phyloP scores from a whole-genome alignment of 2,888 invertebrate species.

The Cosmia trapezina region DNA sequence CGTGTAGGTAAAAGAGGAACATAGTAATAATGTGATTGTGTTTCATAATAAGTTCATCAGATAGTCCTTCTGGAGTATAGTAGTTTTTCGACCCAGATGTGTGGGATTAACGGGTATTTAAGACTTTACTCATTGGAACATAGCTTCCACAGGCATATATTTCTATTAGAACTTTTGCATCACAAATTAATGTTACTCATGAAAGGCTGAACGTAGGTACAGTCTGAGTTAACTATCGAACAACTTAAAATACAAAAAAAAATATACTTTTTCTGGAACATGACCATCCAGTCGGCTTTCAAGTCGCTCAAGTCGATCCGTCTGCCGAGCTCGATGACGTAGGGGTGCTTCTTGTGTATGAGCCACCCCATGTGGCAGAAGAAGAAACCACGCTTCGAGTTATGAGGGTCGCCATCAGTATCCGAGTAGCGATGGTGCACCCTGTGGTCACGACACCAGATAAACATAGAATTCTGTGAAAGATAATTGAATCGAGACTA shows the following conservation, averaged over 20 bases:
- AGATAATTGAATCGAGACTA: not conserved
- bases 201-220: not conserved
- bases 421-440: constrained; percentile 94
- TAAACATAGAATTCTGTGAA: constrained; percentile 92
- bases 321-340: constrained; percentile 92
- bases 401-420: constrained; percentile 94
- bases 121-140: not conserved
- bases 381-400: constrained; percentile 95
- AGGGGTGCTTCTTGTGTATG: constrained; percentile 94
- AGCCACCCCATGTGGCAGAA: constrained; percentile 97
- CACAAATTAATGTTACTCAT: not conserved
- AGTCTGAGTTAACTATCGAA: not conserved
- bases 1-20: not conserved
- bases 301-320: constrained; percentile 94
- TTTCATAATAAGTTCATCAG: too few species aligned
- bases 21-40: not conserved
- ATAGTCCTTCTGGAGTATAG: not conserved
- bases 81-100: not conserved
- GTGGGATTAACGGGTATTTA: not conserved
- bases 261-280: constrained; percentile 93
- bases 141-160: not conserved
- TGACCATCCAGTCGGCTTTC: constrained; percentile 92
- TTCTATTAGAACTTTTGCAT: not conserved
- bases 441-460: constrained; percentile 95
- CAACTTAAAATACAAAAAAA: not conserved